Conservation (phyloP, 2,888 invertebrate species). For the Synanthedon myopaeformis region DNA sequence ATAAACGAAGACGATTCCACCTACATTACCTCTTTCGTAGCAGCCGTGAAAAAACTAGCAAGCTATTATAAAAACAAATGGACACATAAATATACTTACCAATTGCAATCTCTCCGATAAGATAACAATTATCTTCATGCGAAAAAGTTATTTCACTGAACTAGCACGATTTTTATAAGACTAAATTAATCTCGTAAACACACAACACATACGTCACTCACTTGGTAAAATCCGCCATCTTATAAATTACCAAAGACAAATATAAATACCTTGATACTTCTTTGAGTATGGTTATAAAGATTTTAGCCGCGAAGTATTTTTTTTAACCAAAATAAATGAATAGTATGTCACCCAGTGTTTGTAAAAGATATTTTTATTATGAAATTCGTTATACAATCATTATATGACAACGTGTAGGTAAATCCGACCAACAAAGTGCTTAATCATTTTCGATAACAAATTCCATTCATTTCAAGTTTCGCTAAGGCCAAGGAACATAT, state of each 20-base stretch:
- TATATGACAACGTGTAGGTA: no score
- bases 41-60: slow-evolving; percentile 28
- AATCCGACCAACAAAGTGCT: no score
- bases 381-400: no score
- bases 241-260: slow-evolving; percentile 38
- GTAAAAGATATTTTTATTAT: no score
- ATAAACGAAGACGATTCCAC: slow-evolving; percentile 32
- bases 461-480: no score
- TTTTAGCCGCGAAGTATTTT: no score
- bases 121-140: slow-evolving; percentile 14
- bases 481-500: no score
- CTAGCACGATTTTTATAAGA: slow-evolving; percentile 26
- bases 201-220: slow-evolving; percentile 66
- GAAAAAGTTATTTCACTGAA: slow-evolving; percentile 40
- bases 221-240: slow-evolving; percentile 49
- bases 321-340: no score
- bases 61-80: slow-evolving; percentile 5
- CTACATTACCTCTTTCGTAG: slow-evolving; percentile 33
- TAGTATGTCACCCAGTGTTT: no score
- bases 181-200: slow-evolving; percentile 47
- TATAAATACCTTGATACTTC: neutral
- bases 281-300: no score
- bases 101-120: slow-evolving; percentile 10
- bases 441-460: no score
- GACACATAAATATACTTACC: slow-evolving; percentile 27